Conservation (phyloP, 1,140 invertebrate species). For the Aricia agestis region DNA sequence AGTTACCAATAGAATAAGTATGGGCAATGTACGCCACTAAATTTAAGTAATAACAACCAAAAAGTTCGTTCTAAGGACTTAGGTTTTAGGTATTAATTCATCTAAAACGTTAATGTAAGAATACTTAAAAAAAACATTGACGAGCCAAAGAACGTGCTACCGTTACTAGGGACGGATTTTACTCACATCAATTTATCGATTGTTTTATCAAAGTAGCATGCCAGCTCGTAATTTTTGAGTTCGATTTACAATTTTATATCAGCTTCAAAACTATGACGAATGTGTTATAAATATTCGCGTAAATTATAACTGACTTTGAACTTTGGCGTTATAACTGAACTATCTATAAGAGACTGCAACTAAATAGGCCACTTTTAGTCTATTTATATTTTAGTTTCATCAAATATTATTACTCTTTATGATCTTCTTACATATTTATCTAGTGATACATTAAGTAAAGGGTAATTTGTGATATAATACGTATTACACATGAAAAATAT, state of each 20-base stretch:
- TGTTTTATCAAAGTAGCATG: conserved; percentile 8
- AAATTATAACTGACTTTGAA: neutral
- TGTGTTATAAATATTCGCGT: neutral
- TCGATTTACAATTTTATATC: conserved; percentile 14
- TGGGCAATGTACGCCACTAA: conserved; percentile 51
- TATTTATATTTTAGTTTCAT: neutral
- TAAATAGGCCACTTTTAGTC: conserved; percentile 1
- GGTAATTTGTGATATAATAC: conserved; percentile 28
- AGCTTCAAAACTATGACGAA: neutral
- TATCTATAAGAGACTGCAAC: neutral
- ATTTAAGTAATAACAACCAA: conserved; percentile 72
- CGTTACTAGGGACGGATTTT: conserved; percentile 2
- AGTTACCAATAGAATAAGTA: conserved; percentile 68
- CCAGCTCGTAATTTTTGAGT: conserved; percentile 13
- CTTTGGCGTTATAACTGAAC: neutral
- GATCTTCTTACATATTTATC: conserved; percentile 22
- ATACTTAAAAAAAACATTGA: conserved; percentile 2
- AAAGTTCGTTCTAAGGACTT: conserved; percentile 75
- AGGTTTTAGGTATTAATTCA: conserved; percentile 58
- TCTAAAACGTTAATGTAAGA: conserved; percentile 14
- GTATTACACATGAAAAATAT: conserved; percentile 12
- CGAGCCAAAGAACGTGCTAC: conserved; percentile 13
- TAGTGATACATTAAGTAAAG: conserved; percentile 30
- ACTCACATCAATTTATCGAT: neutral
- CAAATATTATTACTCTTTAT: neutral